Conservation (phyloP, 2,113 vertebrate species). For the Albula glossodonta region DNA sequence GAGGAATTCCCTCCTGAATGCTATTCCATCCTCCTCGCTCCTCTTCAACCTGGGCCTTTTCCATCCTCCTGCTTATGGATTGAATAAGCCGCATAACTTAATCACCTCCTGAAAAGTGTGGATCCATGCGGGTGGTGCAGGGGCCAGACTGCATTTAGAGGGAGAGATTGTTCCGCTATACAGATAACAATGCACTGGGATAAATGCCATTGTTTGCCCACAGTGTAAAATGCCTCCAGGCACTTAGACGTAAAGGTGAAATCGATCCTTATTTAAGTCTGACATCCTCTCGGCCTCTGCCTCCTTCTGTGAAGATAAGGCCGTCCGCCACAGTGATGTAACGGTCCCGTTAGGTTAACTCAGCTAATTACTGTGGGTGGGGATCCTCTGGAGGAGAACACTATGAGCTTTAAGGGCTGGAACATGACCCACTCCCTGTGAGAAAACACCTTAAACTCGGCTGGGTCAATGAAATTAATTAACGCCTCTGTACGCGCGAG, state of each 20-base stretch:
- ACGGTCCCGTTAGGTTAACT: neutral
- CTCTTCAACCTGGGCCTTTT: neutral
- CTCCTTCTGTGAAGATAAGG: slow-evolving; percentile 18
- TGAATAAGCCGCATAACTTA: too few relatives aligned
- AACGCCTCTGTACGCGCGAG: neutral
- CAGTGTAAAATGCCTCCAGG: neutral
- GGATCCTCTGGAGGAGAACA: neutral
- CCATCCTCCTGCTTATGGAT: neutral
- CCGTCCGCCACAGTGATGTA: neutral
- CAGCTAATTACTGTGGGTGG: neutral
- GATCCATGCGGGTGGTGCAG: neutral
- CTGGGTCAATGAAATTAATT: neutral
- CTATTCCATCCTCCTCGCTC: neutral
- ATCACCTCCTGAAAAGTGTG: neutral
- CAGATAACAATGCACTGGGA: neutral
- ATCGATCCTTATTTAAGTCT: slow-evolving; percentile 16
- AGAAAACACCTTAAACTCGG: neutral
- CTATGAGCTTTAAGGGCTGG: slow-evolving; percentile 5
- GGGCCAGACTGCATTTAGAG: neutral
- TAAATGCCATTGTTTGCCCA: neutral
- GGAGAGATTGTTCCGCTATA: neutral
- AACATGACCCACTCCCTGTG: slow-evolving; percentile 12
- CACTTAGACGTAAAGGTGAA: neutral
- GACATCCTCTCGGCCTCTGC: neutral
- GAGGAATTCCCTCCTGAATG: neutral